Percentiles rank a stretch among this genome's conserved stretches.
These are phyloP conservation scores for Diadophis punctatus DNA, from an alignment of 2,113 vertebrate species.

Conservation along the genomic window DNA sequence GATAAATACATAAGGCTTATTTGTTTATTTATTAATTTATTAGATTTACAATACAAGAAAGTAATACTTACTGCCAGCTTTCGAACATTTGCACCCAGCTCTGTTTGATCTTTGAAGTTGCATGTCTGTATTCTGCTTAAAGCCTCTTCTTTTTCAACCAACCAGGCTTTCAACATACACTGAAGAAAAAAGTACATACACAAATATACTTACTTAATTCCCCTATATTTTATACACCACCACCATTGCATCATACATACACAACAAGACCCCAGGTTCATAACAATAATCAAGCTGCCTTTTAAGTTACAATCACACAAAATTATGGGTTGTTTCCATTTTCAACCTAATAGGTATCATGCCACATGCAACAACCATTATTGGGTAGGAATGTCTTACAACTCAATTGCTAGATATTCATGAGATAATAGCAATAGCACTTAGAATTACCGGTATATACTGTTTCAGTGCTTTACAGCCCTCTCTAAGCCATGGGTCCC, in stretches of 20 bases:
- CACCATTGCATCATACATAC: neutral
- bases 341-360: neutral
- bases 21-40: neutral
- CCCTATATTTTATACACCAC: neutral
- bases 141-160: conserved; percentile 86
- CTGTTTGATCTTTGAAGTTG: conserved; percentile 84
- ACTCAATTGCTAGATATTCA: neutral
- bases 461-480: too few species aligned
- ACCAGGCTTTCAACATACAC: conserved; percentile 86
- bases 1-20: neutral
- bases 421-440: neutral
- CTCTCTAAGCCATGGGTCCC: too few species aligned
- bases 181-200: conserved; percentile 48
- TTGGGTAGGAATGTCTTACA: neutral
- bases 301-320: neutral
- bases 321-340: neutral
- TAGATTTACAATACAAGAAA: neutral
- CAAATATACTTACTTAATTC: neutral
- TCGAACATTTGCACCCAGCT: conserved; percentile 85
- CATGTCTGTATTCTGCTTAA: conserved; percentile 85
- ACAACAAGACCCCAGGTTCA: neutral
- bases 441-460: too few species aligned
- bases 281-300: neutral
- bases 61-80: conserved; percentile 84
- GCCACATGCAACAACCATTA: neutral